Conservation (phyloP, 2,113 vertebrate genomes). For the Regulus satrapa region DNA sequence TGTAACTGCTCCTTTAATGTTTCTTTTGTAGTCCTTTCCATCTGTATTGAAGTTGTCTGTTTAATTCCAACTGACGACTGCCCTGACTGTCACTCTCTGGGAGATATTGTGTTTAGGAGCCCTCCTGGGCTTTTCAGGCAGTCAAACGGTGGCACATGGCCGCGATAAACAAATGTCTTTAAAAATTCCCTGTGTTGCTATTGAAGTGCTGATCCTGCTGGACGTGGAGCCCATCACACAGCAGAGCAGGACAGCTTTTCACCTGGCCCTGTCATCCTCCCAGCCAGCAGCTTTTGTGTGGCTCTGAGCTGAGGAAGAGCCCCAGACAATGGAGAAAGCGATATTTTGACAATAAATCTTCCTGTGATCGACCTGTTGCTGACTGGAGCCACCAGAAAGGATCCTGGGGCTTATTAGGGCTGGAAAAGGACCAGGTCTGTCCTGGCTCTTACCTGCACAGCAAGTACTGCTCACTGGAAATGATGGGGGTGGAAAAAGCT, state of each 20-base stretch:
- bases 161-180: not conserved
- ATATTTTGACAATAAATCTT: not conserved
- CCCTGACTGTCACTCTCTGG: not conserved
- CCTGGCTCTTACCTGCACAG: not conserved
- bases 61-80: not conserved
- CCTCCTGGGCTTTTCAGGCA: slow-evolving; percentile 41
- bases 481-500: not conserved
- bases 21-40: slow-evolving; percentile 1
- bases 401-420: not conserved
- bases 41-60: not conserved
- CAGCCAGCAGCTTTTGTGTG: not conserved
- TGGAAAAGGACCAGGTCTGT: not conserved
- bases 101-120: not conserved
- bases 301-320: not conserved
- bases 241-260: not conserved
- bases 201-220: not conserved
- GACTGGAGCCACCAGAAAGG: not conserved
- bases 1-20: not conserved
- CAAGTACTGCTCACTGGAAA: not conserved
- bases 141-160: not conserved
- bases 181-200: not conserved
- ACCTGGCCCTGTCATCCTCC: not conserved
- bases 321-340: not conserved
- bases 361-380: not conserved
- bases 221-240: not conserved